Evolutionary conservation across 2,797 vertebrate species (phyloP).

Genomic region (Tragopan temminckii): DNA sequence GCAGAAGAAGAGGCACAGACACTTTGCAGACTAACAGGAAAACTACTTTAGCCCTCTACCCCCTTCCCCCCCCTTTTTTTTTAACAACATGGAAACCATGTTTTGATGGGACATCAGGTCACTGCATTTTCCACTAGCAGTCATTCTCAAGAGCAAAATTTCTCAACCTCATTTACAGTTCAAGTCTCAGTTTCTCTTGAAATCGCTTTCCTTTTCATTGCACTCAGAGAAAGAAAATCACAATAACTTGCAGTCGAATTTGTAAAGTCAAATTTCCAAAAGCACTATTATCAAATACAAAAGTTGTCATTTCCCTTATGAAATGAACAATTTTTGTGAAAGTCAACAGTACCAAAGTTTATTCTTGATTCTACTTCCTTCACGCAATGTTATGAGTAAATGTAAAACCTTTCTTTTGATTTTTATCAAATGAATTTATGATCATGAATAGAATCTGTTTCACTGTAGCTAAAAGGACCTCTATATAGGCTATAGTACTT

Average conservation of each 20-base stretch:
- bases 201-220: conserved; percentile 24
- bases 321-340: conserved; percentile 2
- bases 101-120: neutral
- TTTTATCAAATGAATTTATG: neutral
- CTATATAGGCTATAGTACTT: neutral
- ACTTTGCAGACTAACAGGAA: neutral
- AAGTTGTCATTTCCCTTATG: neutral
- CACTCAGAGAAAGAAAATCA: neutral
- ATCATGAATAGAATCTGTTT: neutral
- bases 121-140: conserved; percentile 24
- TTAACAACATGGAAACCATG: neutral
- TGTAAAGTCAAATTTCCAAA: neutral
- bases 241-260: neutral
- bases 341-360: neutral
- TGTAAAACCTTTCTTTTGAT: neutral
- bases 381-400: neutral
- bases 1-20: neutral
- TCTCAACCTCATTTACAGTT: conserved; percentile 30
- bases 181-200: neutral
- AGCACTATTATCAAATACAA: neutral
- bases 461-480: neutral
- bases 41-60: neutral
- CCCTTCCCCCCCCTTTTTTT: neutral
- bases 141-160: neutral
- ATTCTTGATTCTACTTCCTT: neutral